Evolutionary conservation across 2,797 vertebrate species (phyloP).

Genomic region (Toxotes lorentzi): DNA sequence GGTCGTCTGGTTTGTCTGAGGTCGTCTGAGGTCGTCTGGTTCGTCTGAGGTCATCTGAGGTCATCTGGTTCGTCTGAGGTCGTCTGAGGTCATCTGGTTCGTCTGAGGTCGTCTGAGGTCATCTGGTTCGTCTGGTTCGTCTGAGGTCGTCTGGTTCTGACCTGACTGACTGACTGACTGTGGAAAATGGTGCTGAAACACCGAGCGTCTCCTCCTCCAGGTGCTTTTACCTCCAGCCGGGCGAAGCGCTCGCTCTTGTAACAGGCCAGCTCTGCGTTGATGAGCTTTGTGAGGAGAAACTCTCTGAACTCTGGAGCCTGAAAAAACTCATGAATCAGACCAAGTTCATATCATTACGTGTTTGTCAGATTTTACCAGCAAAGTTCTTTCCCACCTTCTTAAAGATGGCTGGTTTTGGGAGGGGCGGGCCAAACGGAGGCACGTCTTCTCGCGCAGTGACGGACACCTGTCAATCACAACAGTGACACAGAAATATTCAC

Average conservation of each 20-base stretch:
- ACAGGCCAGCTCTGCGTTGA: slow-evolving; percentile 93
- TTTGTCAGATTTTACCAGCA: not conserved
- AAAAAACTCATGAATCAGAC: not conserved
- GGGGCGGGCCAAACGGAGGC: slow-evolving; percentile 90
- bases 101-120: no score
- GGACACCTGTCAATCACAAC: slow-evolving; percentile 86
- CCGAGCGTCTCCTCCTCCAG: not conserved
- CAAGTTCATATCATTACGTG: not conserved
- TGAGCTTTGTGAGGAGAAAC: slow-evolving; percentile 95
- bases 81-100: no score
- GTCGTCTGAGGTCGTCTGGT: no score
- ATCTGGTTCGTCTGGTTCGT: no score
- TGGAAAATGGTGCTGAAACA: no score
- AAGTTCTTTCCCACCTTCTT: slow-evolving; percentile 85
- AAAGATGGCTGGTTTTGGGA: slow-evolving; percentile 91
- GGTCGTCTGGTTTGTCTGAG: no score
- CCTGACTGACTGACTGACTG: no score
- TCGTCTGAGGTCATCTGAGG: no score
- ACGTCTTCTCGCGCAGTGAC: slow-evolving; percentile 95
- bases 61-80: no score
- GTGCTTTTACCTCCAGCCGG: slow-evolving; percentile 89
- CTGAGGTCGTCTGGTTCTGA: no score
- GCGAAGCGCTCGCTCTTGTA: slow-evolving; percentile 97
- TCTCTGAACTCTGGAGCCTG: slow-evolving; percentile 94
- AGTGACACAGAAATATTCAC: not conserved